A percentile compares a stretch with the other conserved stretches of the same genome.
Conservation (phyloP, 2,797 vertebrate species). For the Paratrypauchen microcephalus region DNA sequence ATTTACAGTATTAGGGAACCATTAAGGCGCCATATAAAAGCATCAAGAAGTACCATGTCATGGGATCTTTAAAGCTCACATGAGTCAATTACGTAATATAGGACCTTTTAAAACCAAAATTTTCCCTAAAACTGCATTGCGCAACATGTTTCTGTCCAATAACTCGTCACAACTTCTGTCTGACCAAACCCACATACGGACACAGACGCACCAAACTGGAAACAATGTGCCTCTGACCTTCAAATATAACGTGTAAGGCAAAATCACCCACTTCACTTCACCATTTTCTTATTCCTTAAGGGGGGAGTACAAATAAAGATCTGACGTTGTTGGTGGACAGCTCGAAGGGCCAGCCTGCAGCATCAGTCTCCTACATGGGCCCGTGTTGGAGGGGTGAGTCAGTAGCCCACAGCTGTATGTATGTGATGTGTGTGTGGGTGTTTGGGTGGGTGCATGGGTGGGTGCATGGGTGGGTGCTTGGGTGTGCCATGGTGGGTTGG, state of each 20-base stretch:
- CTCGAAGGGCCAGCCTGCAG: constrained; percentile 41
- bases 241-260: constrained; percentile 8
- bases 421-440: constrained; percentile 28
- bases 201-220: neutral
- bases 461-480: constrained; percentile 1
- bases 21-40: too few species aligned
- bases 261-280: constrained; percentile 11
- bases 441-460: too few species aligned
- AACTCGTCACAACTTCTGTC: constrained; percentile 5
- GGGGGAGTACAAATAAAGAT: constrained; percentile 34
- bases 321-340: constrained; percentile 32
- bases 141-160: neutral
- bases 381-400: constrained; percentile 50
- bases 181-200: constrained; percentile 10
- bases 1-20: too few species aligned
- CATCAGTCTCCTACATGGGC: constrained; percentile 38
- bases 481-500: constrained; percentile 22
- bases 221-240: constrained; percentile 17
- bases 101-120: neutral
- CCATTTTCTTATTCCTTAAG: constrained; percentile 16
- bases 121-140: neutral
- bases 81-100: too few species aligned
- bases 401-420: constrained; percentile 55
- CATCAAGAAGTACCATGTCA: too few species aligned
- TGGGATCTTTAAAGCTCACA: too few species aligned